Evolutionary conservation across 2,797 vertebrate species (phyloP), one percentile per base, ranked within the genome.

Genomic region (Toxotes lorentzi): DNA sequence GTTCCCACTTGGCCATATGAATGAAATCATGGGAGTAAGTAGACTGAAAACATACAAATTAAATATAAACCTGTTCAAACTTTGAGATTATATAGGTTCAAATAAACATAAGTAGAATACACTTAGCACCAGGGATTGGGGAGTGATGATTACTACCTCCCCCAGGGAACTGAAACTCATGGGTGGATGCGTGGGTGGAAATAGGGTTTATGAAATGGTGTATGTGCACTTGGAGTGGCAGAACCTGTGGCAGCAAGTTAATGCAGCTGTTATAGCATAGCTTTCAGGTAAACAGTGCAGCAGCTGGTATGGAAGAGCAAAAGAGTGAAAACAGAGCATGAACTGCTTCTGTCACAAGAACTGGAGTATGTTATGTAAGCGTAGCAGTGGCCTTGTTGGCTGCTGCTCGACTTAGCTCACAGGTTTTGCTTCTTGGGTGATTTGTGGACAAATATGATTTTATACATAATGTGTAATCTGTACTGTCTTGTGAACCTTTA

Each of bases 191-290:
- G 51, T 14, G 47, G 23, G 8, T 48, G 34, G 34, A 54, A 21
- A 62, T 43, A 23, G 38, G 19, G 34, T 14, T 76, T 11, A 53
- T 73, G 17, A 68, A 45, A 58, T 45, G 50, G 51, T 63, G 10
- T 9, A 7, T 34, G 35, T 73, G 63, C 57, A 72, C 50, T 16
- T 45, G 51, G 43, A 43, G 51, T 23, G 17, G 60, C 2, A 4
- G 17, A 56, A 47, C 35, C 7, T 0, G 3, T 24, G 45, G 56
- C 51, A 17, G 11, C 10, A 14, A 62, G 21, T 27, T 13, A 63
- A 57, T 47, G 51, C 57, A 38, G 30, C 67, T 71, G 27, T 59
- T 11, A 41, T 16, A 41, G 54, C n/a, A 38, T 40, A 57, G 41
- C 12, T 34, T 60, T 68, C 38, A 50, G 27, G 34, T 45, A 45